Conservation (phyloP, 1,140 invertebrate species). For the Lethocerus indicus region DNA sequence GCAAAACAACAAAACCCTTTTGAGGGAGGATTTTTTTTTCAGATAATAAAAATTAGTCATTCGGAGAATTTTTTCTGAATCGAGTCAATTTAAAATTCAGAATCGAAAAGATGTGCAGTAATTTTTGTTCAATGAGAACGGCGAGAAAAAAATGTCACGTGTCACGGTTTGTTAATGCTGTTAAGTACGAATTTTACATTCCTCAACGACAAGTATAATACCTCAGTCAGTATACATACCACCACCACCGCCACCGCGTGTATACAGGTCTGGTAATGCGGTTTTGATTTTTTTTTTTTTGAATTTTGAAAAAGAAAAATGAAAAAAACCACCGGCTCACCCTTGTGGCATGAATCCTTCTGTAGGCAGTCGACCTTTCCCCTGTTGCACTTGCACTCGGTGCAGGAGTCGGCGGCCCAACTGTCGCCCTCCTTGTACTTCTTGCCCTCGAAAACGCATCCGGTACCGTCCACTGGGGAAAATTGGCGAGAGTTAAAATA, state of each 20-base stretch:
- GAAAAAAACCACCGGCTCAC: constrained; percentile 11
- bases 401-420: constrained; percentile 44
- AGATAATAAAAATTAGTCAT: no score
- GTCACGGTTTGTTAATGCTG: background rate
- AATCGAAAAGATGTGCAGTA: no score
- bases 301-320: constrained; percentile 16
- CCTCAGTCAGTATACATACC: background rate
- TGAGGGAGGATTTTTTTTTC: no score
- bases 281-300: constrained; percentile 15
- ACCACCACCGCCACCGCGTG: background rate
- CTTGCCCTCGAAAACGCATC: constrained; percentile 27
- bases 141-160: no score
- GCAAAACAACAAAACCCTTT: no score
- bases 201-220: background rate
- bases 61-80: no score
- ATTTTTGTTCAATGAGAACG: no score
- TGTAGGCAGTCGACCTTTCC: constrained; percentile 36
- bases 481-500: no score
- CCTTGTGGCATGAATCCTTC: constrained; percentile 20
- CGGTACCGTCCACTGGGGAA: no score
- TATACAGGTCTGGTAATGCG: background rate
- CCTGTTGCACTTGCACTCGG: constrained; percentile 36
- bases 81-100: no score
- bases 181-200: background rate
- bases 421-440: constrained; percentile 39